phyloP scores from a whole-genome alignment of 2,797 vertebrate genomes.

The Naso thynnoides region DNA sequence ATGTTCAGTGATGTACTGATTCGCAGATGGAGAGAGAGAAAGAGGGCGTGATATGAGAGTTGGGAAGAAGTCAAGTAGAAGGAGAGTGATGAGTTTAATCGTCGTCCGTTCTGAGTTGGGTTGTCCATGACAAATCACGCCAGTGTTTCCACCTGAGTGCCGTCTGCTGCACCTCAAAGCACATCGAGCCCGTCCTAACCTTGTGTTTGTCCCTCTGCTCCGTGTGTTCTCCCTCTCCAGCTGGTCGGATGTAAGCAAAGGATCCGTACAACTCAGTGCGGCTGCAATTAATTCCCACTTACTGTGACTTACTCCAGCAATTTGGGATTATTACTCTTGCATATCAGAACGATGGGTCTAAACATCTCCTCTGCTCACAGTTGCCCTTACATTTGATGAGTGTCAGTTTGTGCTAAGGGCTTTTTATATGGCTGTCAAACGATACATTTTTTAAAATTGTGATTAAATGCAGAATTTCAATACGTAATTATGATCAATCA shows the following conservation, averaged over 20 bases:
- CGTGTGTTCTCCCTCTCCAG: conserved; percentile 43
- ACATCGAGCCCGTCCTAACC: conserved; percentile 54
- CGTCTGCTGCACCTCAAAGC: conserved; percentile 51
- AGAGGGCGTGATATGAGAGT: conserved; percentile 11
- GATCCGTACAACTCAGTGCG: conserved; percentile 25
- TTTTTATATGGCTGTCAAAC: background rate
- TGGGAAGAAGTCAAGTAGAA: conserved; percentile 1
- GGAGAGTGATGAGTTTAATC: conserved; percentile 65
- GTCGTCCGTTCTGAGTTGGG: conserved; percentile 36
- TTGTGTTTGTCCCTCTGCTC: conserved; percentile 41
- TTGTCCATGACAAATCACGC: conserved; percentile 66
- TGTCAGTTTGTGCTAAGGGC: background rate
- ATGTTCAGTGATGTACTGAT: conserved; percentile 32
- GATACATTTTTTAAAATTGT: too few species aligned
- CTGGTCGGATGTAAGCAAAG: conserved; percentile 44
- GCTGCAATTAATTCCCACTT: conserved; percentile 38
- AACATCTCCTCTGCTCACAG: background rate
- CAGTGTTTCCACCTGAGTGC: conserved; percentile 58
- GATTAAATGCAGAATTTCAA: too few species aligned
- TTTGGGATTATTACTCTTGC: background rate
- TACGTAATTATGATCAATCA: too few species aligned
- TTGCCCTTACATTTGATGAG: background rate
- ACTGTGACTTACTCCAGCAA: background rate
- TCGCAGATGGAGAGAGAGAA: background rate
- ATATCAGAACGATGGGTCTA: conserved; percentile 6